Evolutionary conservation across 2,888 invertebrate species (phyloP), one percentile per base, ranked within the genome.

Genomic region (Cistogaster globosa): DNA sequence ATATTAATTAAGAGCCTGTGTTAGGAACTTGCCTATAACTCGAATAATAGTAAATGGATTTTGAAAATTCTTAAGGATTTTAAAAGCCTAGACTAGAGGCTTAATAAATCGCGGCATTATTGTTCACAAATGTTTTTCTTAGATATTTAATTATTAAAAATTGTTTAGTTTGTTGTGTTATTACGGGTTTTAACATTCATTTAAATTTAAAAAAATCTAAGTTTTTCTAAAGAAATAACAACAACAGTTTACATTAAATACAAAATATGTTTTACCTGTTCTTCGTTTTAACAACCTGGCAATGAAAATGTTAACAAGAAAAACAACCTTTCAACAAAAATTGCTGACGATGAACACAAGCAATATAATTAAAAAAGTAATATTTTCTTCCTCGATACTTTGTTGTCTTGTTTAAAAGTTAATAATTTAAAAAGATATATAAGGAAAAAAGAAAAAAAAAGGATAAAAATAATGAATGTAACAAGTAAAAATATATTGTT

Each of bases 321-420:
- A 2, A 32, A 32, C 2, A 2, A 32, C 0, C 32, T 8, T 32
- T 32, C 32, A 12, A 42, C 7, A 1, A 57, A 57, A 62, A 20
- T 2, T 20, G 60, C 12, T 20, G 4, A 36, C 9, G 60, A n/a
- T 18, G 11, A 36, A 62, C n/a, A 60, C n/a, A 14, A 18, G 18
- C 38, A 36, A 60, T 18, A 60, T 60, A 38, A 18, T 60, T 36
- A 2, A 55, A 22, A 55, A 55, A 12, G 1, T 14, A 12, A 22
- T 18, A 18, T 60, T 18, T 60, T 32, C 12, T 26, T 7, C 38
- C 6, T 38, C 18, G 38, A 42, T 42, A n/a, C 38, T 18, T 20
- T 9, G n/a, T 32, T 62, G 22, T 16, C n/a, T 38, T 63, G 22
- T 63, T 42, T 63, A 63, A 63, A 45, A 45, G 42, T 63, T 45